These are phyloP conservation scores for Tursiops truncatus DNA, from an alignment of 2,113 vertebrate species.

Conservation along the genomic window DNA sequence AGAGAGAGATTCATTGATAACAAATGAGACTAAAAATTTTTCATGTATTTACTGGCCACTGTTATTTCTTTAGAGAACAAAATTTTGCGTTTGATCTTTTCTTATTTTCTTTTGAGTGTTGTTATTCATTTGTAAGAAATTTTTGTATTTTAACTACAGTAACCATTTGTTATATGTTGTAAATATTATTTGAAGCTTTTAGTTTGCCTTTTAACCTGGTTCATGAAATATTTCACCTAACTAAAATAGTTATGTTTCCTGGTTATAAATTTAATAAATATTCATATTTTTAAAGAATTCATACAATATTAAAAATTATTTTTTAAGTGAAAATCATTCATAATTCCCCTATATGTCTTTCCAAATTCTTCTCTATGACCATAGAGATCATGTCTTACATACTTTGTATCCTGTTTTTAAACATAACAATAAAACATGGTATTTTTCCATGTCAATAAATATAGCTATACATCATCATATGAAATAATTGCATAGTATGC, in stretches of 20 bases:
- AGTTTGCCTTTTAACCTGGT: background rate
- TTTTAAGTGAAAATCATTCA: background rate
- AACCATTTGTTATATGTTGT: background rate
- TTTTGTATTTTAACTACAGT: background rate
- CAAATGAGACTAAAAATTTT: background rate
- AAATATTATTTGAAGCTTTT: constrained; percentile 10
- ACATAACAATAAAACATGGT: background rate
- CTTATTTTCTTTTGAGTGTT: background rate
- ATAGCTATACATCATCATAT: background rate
- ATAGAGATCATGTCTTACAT: background rate
- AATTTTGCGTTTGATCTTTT: background rate
- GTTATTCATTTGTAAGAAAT: background rate
- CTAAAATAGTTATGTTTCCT: background rate
- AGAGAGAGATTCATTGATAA: background rate
- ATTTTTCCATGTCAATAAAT: background rate
- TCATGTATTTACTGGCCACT: background rate
- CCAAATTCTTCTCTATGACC: background rate
- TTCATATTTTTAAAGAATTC: background rate
- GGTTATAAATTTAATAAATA: background rate
- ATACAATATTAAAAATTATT: background rate
- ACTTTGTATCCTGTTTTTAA: background rate
- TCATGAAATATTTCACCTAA: background rate
- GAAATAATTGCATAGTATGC: background rate
- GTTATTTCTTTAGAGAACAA: background rate
- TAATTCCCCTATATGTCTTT: background rate